Evolutionary conservation across 2,888 invertebrate genomes (phyloP).

Genomic region (Lithophane socia): DNA sequence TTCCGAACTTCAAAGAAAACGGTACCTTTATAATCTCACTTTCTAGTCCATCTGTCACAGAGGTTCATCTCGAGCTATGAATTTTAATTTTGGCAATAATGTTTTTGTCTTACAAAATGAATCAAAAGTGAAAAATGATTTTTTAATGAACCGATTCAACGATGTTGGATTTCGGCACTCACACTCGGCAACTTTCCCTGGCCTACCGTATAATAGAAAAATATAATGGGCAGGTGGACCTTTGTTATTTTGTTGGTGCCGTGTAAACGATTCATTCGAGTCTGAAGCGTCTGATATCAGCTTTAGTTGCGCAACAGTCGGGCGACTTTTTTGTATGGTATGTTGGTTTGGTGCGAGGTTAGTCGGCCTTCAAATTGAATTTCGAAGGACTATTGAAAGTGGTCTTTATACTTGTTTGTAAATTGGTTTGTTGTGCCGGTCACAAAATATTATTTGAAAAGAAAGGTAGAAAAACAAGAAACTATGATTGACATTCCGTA

Average conservation of each 20-base stretch:
- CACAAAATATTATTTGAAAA: slow-evolving; percentile 11
- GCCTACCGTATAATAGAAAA: background rate
- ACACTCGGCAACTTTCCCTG: background rate
- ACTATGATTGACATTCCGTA: slow-evolving; percentile 1
- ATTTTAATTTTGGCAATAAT: background rate
- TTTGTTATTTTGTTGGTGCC: background rate
- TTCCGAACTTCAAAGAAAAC: background rate
- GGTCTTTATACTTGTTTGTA: slow-evolving; percentile 32
- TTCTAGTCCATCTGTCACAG: background rate
- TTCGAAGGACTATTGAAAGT: slow-evolving; percentile 23
- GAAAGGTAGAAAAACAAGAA: background rate
- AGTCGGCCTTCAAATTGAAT: slow-evolving; percentile 26
- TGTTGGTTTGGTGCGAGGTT: background rate
- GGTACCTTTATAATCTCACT: background rate
- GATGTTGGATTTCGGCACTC: background rate
- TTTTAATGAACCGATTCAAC: background rate
- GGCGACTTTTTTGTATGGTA: slow-evolving; percentile 12
- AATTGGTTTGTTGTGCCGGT: slow-evolving; percentile 26
- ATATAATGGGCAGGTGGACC: background rate
- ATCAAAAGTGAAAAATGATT: background rate
- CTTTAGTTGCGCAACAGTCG: slow-evolving; percentile 26
- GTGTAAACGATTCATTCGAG: background rate
- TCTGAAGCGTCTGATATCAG: background rate
- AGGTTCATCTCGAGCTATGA: background rate
- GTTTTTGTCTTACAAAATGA: background rate